Percentiles rank a stretch among this genome's conserved stretches.
Evolutionary conservation across 2,113 vertebrate species (phyloP).

Genomic region (Osmerus mordax): DNA sequence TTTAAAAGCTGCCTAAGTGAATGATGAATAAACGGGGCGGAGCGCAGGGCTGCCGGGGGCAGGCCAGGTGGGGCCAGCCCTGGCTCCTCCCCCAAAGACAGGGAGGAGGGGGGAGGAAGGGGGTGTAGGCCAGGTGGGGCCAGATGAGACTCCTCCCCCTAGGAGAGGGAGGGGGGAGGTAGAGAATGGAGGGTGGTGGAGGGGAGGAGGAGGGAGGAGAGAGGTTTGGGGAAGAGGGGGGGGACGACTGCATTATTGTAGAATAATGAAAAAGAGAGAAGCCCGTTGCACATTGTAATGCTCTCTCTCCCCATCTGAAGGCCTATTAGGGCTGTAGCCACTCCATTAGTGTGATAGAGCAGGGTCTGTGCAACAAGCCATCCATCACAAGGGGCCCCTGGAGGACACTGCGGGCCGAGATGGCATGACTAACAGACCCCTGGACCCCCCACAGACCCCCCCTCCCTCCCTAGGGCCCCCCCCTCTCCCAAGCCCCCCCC

Average conservation of each 20-base stretch:
- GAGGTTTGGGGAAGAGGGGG: neutral
- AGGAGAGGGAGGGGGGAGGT: neutral
- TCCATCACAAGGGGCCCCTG: conserved; percentile 43
- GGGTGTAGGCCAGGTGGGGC: too few species aligned
- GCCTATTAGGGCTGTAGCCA: conserved; percentile 49
- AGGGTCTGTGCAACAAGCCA: conserved; percentile 36
- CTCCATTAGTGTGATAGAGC: conserved; percentile 58
- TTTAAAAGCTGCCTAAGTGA: conserved; percentile 51
- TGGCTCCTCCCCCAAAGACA: too few species aligned
- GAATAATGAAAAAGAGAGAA: conserved; percentile 51
- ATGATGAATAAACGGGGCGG: conserved; percentile 59
- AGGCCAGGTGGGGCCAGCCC: conserved; percentile 22
- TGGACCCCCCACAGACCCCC: neutral
- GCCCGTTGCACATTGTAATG: conserved; percentile 51
- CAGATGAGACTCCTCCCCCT: neutral
- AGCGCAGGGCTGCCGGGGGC: conserved; percentile 29
- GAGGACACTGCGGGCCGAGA: conserved; percentile 34
- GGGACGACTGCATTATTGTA: conserved; percentile 31
- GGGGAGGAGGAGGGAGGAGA: neutral
- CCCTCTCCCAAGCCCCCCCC: neutral
- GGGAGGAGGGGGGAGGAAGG: too few species aligned
- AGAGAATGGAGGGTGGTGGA: too few species aligned
- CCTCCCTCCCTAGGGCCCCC: neutral
- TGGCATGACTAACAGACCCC: neutral
- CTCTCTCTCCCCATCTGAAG: conserved; percentile 56